These are phyloP conservation scores for Oxygymnocypris stewartii DNA, from an alignment of 2,113 vertebrate species.

Conservation along the genomic window DNA sequence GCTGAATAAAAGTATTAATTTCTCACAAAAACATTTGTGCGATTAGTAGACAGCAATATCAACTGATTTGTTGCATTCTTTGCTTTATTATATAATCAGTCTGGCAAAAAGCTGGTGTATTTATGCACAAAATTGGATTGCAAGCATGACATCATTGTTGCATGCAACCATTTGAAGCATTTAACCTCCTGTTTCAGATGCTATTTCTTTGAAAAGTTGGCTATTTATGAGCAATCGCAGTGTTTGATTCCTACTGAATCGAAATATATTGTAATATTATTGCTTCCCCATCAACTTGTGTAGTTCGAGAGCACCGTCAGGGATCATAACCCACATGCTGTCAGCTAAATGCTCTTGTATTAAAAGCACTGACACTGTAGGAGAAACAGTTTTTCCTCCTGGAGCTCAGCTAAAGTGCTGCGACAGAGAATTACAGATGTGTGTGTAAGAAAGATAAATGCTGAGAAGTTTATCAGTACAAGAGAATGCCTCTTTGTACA, in stretches of 20 bases:
- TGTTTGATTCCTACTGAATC: background rate
- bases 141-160: background rate
- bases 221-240: background rate
- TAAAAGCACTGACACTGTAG: background rate
- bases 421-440: background rate
- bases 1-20: background rate
- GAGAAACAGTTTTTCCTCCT: background rate
- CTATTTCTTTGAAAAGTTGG: background rate
- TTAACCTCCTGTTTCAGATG: background rate
- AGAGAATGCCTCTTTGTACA: background rate
- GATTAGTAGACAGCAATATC: background rate
- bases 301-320: background rate
- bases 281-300: background rate
- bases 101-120: background rate
- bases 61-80: background rate
- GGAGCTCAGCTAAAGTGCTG: constrained; percentile 24
- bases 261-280: background rate
- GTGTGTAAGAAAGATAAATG: constrained; percentile 10
- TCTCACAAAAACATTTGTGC: background rate
- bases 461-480: constrained; percentile 9
- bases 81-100: background rate
- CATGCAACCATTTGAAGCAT: background rate
- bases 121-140: background rate
- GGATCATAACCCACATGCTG: background rate
- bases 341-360: constrained; percentile 15